Evolutionary conservation across 64 coral and sea anemone species (phyloP).

Genomic region (Exaiptasia diaphana): DNA sequence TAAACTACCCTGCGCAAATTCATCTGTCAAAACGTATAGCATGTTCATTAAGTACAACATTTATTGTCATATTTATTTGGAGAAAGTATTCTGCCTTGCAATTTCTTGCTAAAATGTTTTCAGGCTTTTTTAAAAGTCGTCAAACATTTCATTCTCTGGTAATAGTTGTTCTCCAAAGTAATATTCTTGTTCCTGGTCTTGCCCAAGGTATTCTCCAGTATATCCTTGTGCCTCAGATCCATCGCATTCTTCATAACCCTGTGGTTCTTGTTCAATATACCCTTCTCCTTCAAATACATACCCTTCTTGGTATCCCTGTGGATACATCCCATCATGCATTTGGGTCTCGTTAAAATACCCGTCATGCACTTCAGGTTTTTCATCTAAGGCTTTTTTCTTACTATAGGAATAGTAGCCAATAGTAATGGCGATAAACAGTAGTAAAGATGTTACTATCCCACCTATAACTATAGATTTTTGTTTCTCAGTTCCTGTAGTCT

Average conservation of each 20-base stretch:
- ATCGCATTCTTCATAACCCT: not conserved
- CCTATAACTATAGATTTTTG: not conserved
- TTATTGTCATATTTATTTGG: no score
- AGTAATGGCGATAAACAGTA: not conserved
- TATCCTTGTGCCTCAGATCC: not conserved
- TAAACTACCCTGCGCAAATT: no score
- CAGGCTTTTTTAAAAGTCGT: not conserved
- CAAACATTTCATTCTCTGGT: not conserved
- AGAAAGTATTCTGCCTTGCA: no score
- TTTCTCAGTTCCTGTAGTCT: no score
- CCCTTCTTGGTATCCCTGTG: not conserved
- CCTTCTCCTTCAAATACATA: not conserved
- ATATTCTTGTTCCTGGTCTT: not conserved
- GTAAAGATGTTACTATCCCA: not conserved
- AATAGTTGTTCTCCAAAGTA: not conserved
- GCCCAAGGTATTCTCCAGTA: not conserved
- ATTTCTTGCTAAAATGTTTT: no score
- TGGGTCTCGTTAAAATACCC: not conserved
- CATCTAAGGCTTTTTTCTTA: not conserved
- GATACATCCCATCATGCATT: not conserved
- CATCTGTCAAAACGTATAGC: no score
- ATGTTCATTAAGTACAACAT: no score
- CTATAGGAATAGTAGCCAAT: not conserved
- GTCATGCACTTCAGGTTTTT: not conserved
- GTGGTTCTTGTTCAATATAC: not conserved